Conservation (phyloP, 2,113 vertebrate species). For the Coregonus clupeaformis region DNA sequence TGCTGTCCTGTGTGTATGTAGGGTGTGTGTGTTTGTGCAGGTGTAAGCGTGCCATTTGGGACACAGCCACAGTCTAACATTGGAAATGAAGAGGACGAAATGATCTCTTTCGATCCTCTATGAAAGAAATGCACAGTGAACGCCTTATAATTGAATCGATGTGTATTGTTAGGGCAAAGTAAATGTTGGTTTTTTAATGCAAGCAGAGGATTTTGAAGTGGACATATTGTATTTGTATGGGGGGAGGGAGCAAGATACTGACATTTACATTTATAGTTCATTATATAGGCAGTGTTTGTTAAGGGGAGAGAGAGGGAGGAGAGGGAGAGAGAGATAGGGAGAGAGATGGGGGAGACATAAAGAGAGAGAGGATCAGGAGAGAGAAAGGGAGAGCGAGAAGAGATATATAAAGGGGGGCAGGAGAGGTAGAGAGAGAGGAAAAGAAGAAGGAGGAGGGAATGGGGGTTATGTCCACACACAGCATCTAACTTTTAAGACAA, state of each 20-base stretch:
- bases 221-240: neutral
- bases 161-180: no score
- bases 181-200: neutral
- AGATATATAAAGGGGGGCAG: neutral
- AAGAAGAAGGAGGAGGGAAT: constrained; percentile 4
- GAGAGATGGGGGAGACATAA: neutral
- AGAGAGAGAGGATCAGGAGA: neutral
- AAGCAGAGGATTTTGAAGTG: neutral
- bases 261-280: constrained; percentile 9
- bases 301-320: neutral
- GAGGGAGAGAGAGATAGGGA: neutral
- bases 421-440: neutral
- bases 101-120: no score
- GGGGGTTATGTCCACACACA: constrained; percentile 6
- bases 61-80: neutral
- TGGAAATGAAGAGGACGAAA: neutral
- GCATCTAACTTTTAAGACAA: constrained; percentile 38
- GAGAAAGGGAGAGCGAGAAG: neutral
- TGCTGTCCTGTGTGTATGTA: neutral
- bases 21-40: constrained; percentile 24
- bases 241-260: constrained; percentile 11
- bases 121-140: neutral
- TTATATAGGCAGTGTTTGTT: neutral
- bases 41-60: no score
- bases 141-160: neutral